Evolutionary conservation across 2,888 invertebrate species (phyloP), one percentile per base, ranked within the genome.

Genomic region (Mythimna loreyi): DNA sequence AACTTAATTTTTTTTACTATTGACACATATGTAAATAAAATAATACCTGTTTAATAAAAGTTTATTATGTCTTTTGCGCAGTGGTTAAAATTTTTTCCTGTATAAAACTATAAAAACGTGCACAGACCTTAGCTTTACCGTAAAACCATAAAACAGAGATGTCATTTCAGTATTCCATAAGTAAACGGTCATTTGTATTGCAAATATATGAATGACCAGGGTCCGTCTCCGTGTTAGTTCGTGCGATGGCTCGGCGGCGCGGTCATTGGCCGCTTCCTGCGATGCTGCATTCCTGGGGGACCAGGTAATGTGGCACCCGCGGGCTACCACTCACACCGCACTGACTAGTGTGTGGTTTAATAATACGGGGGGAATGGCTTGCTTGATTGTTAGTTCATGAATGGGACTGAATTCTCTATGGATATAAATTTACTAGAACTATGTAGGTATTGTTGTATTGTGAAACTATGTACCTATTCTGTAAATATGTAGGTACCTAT

Each of bases 281-380:
- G 87, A 77, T 85, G 91, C 93, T 86, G 89, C 94, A 94, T 94
- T 94, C 94, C 93, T 86, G 62, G 45, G 92, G 91, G 82, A 83
- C 68, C 76, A 80, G 83, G 82, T 72, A 78, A 84, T 74, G 75
- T 79, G 67, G 79, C 79, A 80, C 80, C 75, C 82, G 73, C 73
- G 69, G 71, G 72, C 65, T 74, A 64, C 70, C 72, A 67, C 69
- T 68, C 55, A 72, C 59, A 65, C 65, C 50, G 45, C 49, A 59
- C 58, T 56, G 21, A 40, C 59, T 47, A 61, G 11, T 23, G 28
- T 60, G 36, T 45, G 45, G 28, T 40, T 52, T 49, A 67, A 50
- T 47, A 59, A 50, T 8, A 49, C 23, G 13, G 25, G 25, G 40
- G 28, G 52, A 75, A 65, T 62, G 64, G 28, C 45, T 75, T 62